Conservation (phyloP, 2,888 invertebrate genomes). For the Hedya salicella region DNA sequence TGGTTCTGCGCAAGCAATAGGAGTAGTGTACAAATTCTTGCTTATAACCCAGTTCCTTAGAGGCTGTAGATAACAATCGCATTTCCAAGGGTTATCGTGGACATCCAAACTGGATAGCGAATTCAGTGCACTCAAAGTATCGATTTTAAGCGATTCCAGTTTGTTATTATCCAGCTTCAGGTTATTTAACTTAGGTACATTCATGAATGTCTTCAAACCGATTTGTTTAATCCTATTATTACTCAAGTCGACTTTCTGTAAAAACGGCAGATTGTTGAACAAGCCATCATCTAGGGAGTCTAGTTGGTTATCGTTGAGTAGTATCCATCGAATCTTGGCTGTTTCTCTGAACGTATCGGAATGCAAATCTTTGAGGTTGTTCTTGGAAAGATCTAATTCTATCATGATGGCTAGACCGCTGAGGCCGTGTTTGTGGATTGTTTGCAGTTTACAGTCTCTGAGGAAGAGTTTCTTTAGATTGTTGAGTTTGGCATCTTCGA, state of each 20-base stretch:
- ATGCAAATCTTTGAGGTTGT: conserved; percentile 87
- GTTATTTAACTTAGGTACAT: conserved; percentile 87
- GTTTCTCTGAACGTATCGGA: conserved; percentile 90
- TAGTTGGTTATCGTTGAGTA: conserved; percentile 90
- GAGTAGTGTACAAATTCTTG: conserved; percentile 89
- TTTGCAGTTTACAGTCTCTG: conserved; percentile 89
- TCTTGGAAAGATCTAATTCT: conserved; percentile 92
- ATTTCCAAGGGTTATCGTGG: conserved; percentile 94
- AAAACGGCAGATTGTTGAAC: conserved; percentile 89
- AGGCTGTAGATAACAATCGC: conserved; percentile 92
- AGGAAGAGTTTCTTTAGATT: conserved; percentile 93
- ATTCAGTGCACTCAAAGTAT: conserved; percentile 87
- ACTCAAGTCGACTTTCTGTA: conserved; percentile 91
- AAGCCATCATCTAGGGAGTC: conserved; percentile 89
- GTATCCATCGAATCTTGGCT: conserved; percentile 88
- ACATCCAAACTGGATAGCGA: conserved; percentile 90
- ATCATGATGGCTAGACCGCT: conserved; percentile 91
- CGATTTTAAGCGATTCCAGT: conserved; percentile 87
- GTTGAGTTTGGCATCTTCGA: conserved; percentile 88
- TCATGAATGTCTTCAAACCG: conserved; percentile 89
- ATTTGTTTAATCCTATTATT: conserved; percentile 90
- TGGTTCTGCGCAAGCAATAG: conserved; percentile 90
- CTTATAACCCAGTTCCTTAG: conserved; percentile 91
- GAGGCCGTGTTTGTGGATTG: conserved; percentile 90
- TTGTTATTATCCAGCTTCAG: conserved; percentile 90